These are phyloP conservation scores for Diplosoma virens DNA, from an alignment of 23 tunicate species.

Conservation along the genomic window DNA sequence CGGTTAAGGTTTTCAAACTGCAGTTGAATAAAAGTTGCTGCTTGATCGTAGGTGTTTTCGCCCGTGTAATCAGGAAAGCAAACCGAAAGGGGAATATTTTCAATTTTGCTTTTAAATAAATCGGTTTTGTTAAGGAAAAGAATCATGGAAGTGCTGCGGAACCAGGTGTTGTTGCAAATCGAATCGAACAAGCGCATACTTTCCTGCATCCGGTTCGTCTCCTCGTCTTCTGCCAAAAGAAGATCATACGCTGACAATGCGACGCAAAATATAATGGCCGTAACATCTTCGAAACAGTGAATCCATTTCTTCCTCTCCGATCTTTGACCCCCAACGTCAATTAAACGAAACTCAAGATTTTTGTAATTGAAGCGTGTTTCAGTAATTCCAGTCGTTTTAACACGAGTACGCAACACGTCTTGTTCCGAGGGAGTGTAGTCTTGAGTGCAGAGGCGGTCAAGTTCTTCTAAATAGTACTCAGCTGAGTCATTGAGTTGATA, in stretches of 20 bases:
- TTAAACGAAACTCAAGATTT: constrained; percentile 67
- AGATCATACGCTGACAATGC: constrained; percentile 92
- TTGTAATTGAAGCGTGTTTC: constrained; percentile 93
- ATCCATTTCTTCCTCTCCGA: constrained; percentile 95
- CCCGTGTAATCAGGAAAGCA: constrained; percentile 80
- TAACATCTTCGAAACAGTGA: constrained; percentile 90
- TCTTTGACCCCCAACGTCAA: constrained; percentile 95
- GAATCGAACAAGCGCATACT: constrained; percentile 83
- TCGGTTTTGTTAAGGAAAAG: constrained; percentile 80
- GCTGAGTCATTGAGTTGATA: constrained; percentile 99
- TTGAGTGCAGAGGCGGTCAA: constrained; percentile 63
- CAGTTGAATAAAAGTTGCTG: constrained; percentile 53
- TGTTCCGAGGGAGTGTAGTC: constrained; percentile 94
- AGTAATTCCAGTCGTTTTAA: constrained; percentile 98
- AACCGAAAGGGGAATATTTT: constrained; percentile 37
- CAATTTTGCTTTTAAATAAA: constrained; percentile 56
- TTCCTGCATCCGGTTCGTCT: constrained; percentile 93
- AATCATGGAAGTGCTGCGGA: constrained; percentile 67
- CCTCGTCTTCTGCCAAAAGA: constrained; percentile 81
- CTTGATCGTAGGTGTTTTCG: constrained; percentile 67
- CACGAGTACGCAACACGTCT: constrained; percentile 90
- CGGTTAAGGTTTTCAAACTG: constrained; percentile 68
- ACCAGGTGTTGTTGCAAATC: constrained; percentile 90
- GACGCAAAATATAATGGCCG: constrained; percentile 89
- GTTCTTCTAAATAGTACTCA: constrained; percentile 64